Conservation (phyloP, 2,888 invertebrate genomes). For the Drosophila yooni region DNA sequence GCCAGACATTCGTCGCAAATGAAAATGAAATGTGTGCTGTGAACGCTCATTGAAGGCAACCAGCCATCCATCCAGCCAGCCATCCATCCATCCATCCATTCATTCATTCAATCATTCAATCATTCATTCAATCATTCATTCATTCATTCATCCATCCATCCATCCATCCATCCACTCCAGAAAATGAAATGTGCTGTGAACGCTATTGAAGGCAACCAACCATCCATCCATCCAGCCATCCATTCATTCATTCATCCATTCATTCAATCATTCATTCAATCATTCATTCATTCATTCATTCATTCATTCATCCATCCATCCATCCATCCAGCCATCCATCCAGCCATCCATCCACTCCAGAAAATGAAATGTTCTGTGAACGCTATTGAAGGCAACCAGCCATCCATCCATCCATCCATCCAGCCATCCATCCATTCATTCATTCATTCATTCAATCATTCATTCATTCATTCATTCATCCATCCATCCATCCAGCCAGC, state of each 20-base stretch:
- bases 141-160: too few relatives aligned
- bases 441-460: not conserved
- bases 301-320: too few relatives aligned
- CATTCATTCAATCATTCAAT: too few relatives aligned
- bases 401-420: not conserved
- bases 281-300: too few relatives aligned
- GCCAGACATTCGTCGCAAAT: slow-evolving; percentile 43
- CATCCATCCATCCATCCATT: too few relatives aligned
- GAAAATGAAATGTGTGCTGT: slow-evolving; percentile 48
- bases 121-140: too few relatives aligned
- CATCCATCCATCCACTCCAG: not conserved
- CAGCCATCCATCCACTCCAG: not conserved
- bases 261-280: too few relatives aligned
- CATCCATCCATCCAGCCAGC: not conserved
- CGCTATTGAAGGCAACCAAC: not conserved
- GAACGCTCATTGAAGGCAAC: too few relatives aligned
- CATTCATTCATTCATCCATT: too few relatives aligned
- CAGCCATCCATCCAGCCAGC: too few relatives aligned
- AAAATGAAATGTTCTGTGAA: slow-evolving; percentile 53
- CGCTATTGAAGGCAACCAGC: not conserved
- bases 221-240: too few relatives aligned
- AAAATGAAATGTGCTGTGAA: slow-evolving; percentile 19
- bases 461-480: not conserved
- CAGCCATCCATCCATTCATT: not conserved
- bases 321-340: too few relatives aligned